A percentile compares a stretch with the other conserved stretches of the same genome.
Evolutionary conservation across 2,888 invertebrate genomes (phyloP).

Genomic region (Dynastes maya): DNA sequence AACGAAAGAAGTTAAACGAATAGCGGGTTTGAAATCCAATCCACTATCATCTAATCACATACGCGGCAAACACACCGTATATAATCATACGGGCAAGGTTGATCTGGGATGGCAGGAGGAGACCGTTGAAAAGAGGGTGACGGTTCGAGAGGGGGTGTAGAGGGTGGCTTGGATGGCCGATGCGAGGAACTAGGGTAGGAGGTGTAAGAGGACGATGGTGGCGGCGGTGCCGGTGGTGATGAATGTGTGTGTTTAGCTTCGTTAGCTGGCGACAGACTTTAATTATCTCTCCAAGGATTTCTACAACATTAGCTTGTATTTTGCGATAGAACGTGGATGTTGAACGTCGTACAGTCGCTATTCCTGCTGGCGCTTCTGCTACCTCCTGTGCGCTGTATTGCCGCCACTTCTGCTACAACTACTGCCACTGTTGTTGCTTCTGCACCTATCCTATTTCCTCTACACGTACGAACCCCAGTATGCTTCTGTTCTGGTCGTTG

Average conservation of each 20-base stretch:
- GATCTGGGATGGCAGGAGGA: conserved; percentile 58
- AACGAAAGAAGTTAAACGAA: conserved; percentile 59
- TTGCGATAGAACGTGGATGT: conserved; percentile 58
- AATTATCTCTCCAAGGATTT: conserved; percentile 70
- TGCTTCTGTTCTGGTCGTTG: conserved; percentile 48
- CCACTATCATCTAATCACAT: conserved; percentile 66
- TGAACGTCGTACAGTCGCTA: conserved; percentile 26
- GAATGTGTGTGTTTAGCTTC: conserved; percentile 68
- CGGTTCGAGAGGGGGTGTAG: conserved; percentile 13
- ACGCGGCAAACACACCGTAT: conserved; percentile 65
- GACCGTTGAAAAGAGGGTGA: conserved; percentile 54
- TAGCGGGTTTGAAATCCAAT: conserved; percentile 61
- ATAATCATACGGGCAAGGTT: conserved; percentile 66
- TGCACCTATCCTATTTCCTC: conserved; percentile 28
- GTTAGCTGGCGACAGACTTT: conserved; percentile 69
- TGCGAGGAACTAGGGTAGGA: conserved; percentile 49
- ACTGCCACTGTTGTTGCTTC: conserved; percentile 9
- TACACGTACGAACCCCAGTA: conserved; percentile 36
- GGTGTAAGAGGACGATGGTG: conserved; percentile 52
- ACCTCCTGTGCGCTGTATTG: conserved; percentile 8
- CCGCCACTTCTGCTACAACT: conserved; percentile 23
- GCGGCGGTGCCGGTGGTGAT: conserved; percentile 60
- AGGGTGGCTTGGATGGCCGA: conserved; percentile 49
- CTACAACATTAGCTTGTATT: conserved; percentile 62
- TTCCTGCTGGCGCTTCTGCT: conserved; percentile 29